phyloP scores from a whole-genome alignment of 1,140 invertebrate species.

The Agrilus planipennis region DNA sequence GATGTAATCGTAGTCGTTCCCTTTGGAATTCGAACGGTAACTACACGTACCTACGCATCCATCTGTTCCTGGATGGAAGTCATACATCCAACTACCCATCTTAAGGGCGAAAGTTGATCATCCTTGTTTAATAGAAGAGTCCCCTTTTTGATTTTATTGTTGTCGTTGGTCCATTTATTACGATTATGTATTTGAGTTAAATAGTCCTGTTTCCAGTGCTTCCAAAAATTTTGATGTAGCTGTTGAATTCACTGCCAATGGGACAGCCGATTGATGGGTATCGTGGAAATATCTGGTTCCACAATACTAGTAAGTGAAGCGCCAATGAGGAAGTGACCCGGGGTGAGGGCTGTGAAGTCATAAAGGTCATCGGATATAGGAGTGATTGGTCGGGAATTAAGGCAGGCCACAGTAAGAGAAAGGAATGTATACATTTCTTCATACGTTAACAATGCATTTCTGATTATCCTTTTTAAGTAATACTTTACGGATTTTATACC shows the following conservation, averaged over 20 bases:
- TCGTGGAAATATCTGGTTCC: conserved; percentile 11
- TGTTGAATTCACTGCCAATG: conserved; percentile 19
- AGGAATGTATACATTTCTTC: conserved; percentile 22
- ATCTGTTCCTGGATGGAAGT: too few relatives aligned
- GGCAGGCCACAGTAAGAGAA: conserved; percentile 15
- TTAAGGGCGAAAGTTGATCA: too few relatives aligned
- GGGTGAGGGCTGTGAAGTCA: conserved; percentile 22
- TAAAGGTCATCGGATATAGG: conserved; percentile 18
- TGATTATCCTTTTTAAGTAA: conserved; percentile 11
- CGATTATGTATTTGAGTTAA: conserved; percentile 16
- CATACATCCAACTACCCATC: too few relatives aligned
- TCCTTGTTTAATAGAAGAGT: too few relatives aligned
- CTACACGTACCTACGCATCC: too few relatives aligned
- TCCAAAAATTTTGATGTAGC: conserved; percentile 22
- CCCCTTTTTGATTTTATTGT: too few relatives aligned
- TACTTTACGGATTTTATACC: background rate
- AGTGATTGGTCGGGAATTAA: conserved; percentile 27
- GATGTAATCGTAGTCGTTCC: too few relatives aligned
- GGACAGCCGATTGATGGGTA: conserved; percentile 13
- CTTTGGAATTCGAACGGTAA: too few relatives aligned
- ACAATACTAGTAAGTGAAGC: conserved; percentile 6
- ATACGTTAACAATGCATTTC: conserved; percentile 16
- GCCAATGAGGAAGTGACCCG: conserved; percentile 30
- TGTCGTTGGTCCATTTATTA: conserved; percentile 24
- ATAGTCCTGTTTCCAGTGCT: conserved; percentile 19